Percentiles rank a stretch among this genome's conserved stretches.
phyloP scores from a whole-genome alignment of 2,113 vertebrate genomes.

The Anhinga rufa region DNA sequence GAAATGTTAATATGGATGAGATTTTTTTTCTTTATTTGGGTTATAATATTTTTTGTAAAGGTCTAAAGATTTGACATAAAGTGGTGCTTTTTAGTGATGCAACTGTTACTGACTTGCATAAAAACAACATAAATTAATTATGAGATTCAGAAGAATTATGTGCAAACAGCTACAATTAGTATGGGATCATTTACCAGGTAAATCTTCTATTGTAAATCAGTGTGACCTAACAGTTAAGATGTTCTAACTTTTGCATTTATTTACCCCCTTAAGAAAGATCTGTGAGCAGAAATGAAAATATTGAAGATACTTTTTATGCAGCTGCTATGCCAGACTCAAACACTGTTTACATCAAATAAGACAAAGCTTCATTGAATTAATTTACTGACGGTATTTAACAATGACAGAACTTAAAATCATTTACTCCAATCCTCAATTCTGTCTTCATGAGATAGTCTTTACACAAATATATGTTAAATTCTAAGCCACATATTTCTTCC shows the following conservation, averaged over 20 bases:
- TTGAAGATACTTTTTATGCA: not conserved
- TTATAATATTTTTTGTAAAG: not conserved
- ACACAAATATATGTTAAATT: not conserved
- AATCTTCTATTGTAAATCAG: not conserved
- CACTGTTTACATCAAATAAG: not conserved
- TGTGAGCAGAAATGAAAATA: not conserved
- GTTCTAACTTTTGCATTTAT: not conserved
- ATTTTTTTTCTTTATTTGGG: not conserved
- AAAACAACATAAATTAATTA: not conserved
- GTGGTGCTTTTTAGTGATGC: not conserved
- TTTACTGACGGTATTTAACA: not conserved
- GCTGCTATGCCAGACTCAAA: not conserved
- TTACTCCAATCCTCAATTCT: not conserved
- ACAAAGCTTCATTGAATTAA: not conserved
- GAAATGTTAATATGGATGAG: not conserved
- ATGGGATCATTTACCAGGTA: not conserved
- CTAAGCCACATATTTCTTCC: not conserved
- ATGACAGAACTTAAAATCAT: not conserved
- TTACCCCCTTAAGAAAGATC: not conserved
- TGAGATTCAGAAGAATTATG: not conserved
- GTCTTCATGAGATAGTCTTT: not conserved
- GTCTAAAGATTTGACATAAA: not conserved
- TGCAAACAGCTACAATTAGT: not conserved
- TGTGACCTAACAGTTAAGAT: not conserved
- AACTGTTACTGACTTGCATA: not conserved